Base-by-base conservation (phyloP, 2,797 vertebrate genomes). In the Falco naumanni region DNA sequence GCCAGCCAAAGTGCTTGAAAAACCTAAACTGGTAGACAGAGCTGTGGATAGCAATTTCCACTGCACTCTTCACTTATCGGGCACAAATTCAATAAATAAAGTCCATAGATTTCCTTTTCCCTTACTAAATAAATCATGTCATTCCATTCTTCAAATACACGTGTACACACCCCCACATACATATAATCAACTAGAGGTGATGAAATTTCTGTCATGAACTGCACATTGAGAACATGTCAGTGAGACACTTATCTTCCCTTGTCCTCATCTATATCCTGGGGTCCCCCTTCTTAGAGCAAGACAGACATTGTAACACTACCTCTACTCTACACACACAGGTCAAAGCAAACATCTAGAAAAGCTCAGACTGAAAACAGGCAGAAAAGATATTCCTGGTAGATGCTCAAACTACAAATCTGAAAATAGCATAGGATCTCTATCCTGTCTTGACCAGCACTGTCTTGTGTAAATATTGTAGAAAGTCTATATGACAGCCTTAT, bases 151-250 rank as follows among this genome's bases (percentile, higher is more conserved):
- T 24, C 29, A 11, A 53, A 63, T 11, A 5, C 1, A 33, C 0
- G 1, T 66, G 7, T 16, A 51, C 11, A 16, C 2, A 0, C 19
- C 5, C 11, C 10, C 2, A 10, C 4, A 8, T 21, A 47, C 0
- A 3, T 47, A 28, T 5, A 25, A n/a, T 53, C 37, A 41, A 4
- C 1, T 11, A 50, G 63, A 53, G 37, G 13, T 22, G 37, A 28
- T 25, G 45, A 5, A 43, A 37, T 31, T 75, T 39, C 63, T 43
- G 37, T 34, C 41, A 10, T 1, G 3, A 72, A 2, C 19, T 29
- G 41, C 72, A 10, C n/a, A 7, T 0, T 16, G 33, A 78, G 48
- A 72, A 16, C 41, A 24, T 1, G 8, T 5, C 33, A 77, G 31
- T 4, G 7, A 85, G 57, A 3, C 45, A n/a, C 50, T 41, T 37